phyloP scores from a whole-genome alignment of 2,113 vertebrate genomes.

The Embiotoca jacksoni region DNA sequence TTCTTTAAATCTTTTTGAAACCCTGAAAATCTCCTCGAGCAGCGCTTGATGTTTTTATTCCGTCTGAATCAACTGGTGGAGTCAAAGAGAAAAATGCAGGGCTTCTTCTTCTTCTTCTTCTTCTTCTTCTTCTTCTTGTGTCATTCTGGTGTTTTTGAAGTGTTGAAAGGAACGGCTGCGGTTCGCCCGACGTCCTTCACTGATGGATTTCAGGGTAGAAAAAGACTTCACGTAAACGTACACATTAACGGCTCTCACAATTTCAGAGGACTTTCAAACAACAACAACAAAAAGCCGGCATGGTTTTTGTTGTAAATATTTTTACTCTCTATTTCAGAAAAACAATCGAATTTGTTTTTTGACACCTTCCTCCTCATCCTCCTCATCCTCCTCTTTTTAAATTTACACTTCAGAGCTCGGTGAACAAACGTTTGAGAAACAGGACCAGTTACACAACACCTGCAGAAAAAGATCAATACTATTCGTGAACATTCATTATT shows the following conservation, averaged over 20 bases:
- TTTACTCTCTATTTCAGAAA: slow-evolving; percentile 45
- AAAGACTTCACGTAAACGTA: slow-evolving; percentile 15
- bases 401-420: slow-evolving; percentile 45
- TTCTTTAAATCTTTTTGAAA: slow-evolving; percentile 8
- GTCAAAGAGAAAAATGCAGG: slow-evolving; percentile 29
- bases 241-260: slow-evolving; percentile 65
- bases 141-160: slow-evolving; percentile 14
- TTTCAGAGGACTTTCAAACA: slow-evolving; percentile 17
- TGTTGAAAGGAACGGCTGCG: neutral
- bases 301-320: slow-evolving; percentile 7
- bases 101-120: neutral
- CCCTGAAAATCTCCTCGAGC: slow-evolving; percentile 12
- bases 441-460: slow-evolving; percentile 68
- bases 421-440: slow-evolving; percentile 29
- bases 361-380: slow-evolving; percentile 7
- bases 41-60: slow-evolving; percentile 21
- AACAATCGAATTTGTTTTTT: slow-evolving; percentile 20
- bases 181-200: slow-evolving; percentile 5
- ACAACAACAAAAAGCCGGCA: slow-evolving; percentile 8
- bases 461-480: slow-evolving; percentile 57
- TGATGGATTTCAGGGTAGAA: slow-evolving; percentile 34
- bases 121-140: neutral
- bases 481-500: slow-evolving; percentile 60
- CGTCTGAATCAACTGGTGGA: slow-evolving; percentile 17
- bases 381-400: neutral